Evolutionary conservation across 2,888 invertebrate genomes (phyloP).

Genomic region (Bursaphelenchus okinawaensis): DNA sequence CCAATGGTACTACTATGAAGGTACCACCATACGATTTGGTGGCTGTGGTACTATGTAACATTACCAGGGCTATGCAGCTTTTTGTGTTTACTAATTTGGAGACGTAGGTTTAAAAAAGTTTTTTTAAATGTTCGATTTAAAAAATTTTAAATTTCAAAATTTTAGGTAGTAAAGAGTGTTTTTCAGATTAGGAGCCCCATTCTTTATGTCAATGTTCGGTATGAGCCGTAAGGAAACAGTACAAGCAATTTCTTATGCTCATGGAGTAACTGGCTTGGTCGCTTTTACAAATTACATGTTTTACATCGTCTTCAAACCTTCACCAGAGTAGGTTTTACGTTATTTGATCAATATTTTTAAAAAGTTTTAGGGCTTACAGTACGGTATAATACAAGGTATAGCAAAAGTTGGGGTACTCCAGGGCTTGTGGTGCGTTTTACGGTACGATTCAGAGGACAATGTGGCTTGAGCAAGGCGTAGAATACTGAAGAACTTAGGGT

Average conservation of each 20-base stretch:
- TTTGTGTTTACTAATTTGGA: constrained; percentile 60
- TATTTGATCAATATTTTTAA: too few relatives aligned
- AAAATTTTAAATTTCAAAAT: too few relatives aligned
- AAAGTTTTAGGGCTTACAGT: too few relatives aligned
- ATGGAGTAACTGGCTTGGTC: constrained; percentile 48
- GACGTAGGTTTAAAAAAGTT: constrained; percentile 48
- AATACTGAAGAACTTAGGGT: too few relatives aligned
- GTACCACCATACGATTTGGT: constrained; percentile 40
- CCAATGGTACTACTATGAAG: neutral
- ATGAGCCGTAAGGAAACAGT: constrained; percentile 59
- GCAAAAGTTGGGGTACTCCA: too few relatives aligned
- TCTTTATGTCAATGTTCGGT: constrained; percentile 60
- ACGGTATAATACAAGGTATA: too few relatives aligned
- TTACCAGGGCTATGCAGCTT: constrained; percentile 58
- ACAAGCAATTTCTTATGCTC: constrained; percentile 56
- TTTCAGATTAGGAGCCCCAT: constrained; percentile 51
- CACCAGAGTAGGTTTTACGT: constrained; percentile 20
- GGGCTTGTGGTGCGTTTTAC: too few relatives aligned
- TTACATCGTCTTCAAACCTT: constrained; percentile 56
- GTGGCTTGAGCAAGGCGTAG: too few relatives aligned
- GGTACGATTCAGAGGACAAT: too few relatives aligned
- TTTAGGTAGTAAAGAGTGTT: too few relatives aligned
- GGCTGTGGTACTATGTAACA: constrained; percentile 37
- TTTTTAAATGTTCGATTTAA: too few relatives aligned
- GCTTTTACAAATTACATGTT: constrained; percentile 56